Percentiles rank a stretch among this genome's conserved stretches.
These are phyloP conservation scores for Apodemus sylvaticus DNA, from an alignment of 2,113 vertebrate genomes.

Conservation along the genomic window DNA sequence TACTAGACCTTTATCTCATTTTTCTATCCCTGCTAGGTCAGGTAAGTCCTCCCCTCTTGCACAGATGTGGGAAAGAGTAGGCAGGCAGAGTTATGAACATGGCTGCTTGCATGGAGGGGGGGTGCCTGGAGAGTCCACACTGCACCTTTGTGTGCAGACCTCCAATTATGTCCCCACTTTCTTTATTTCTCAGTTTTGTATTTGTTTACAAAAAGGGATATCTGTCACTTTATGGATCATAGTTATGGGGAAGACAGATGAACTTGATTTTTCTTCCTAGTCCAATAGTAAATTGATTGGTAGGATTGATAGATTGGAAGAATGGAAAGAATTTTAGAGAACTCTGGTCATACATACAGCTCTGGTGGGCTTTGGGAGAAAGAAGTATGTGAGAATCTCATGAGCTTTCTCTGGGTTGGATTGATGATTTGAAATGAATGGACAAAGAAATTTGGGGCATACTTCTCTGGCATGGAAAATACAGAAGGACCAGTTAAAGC, in stretches of 20 bases:
- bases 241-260: not conserved
- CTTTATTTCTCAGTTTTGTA: not conserved
- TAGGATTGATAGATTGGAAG: not conserved
- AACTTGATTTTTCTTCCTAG: slow-evolving; percentile 11
- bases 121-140: not conserved
- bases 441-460: not conserved
- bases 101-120: not conserved
- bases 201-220: not conserved
- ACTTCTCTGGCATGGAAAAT: not conserved
- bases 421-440: not conserved
- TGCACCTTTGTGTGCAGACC: not conserved
- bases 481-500: not conserved
- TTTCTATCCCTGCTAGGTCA: not conserved
- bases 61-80: not conserved
- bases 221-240: not conserved
- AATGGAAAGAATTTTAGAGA: slow-evolving; percentile 10
- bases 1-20: not conserved
- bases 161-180: not conserved
- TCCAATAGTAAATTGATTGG: not conserved
- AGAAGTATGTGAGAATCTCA: not conserved
- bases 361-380: slow-evolving; percentile 21
- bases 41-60: not conserved
- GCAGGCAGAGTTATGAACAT: not conserved
- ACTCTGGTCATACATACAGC: not conserved
- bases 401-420: not conserved